Evolutionary conservation across 2,113 vertebrate genomes (phyloP).

Genomic region (Microcebus ravelobensis): DNA sequence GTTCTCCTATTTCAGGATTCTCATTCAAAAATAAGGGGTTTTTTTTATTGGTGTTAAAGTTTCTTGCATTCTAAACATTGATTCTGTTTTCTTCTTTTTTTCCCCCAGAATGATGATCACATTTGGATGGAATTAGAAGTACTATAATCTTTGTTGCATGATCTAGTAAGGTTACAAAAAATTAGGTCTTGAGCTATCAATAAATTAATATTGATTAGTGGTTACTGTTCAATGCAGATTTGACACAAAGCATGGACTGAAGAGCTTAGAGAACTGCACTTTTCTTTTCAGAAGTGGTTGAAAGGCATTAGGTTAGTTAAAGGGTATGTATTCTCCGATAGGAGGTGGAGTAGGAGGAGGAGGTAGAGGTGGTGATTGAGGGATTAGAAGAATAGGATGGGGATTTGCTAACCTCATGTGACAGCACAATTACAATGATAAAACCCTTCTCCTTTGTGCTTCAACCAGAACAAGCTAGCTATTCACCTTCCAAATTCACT

Average conservation of each 20-base stretch:
- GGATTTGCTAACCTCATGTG: neutral
- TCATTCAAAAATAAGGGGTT: neutral
- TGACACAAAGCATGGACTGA: constrained; percentile 47
- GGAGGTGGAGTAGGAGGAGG: neutral
- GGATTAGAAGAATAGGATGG: neutral
- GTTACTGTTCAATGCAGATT: constrained; percentile 38
- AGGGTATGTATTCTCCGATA: fast-evolving
- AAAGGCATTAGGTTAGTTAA: constrained; percentile 17
- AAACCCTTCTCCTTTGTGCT: constrained; percentile 46
- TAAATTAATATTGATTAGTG: constrained; percentile 69
- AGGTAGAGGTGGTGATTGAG: neutral
- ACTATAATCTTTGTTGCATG: constrained; percentile 57
- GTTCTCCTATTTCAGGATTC: neutral
- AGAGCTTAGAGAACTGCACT: neutral
- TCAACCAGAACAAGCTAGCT: neutral
- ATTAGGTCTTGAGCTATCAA: constrained; percentile 39
- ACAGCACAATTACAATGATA: neutral
- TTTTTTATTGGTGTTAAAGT: neutral
- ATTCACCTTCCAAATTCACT: neutral
- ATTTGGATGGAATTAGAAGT: constrained; percentile 67
- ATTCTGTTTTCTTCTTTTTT: neutral
- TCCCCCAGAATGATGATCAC: constrained; percentile 26
- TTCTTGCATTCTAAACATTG: neutral
- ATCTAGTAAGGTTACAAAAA: constrained; percentile 55
- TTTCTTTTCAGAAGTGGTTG: constrained; percentile 35